These are phyloP conservation scores for Chironomus striatipennis DNA, from an alignment of 1,140 invertebrate species.

Conservation along the genomic window DNA sequence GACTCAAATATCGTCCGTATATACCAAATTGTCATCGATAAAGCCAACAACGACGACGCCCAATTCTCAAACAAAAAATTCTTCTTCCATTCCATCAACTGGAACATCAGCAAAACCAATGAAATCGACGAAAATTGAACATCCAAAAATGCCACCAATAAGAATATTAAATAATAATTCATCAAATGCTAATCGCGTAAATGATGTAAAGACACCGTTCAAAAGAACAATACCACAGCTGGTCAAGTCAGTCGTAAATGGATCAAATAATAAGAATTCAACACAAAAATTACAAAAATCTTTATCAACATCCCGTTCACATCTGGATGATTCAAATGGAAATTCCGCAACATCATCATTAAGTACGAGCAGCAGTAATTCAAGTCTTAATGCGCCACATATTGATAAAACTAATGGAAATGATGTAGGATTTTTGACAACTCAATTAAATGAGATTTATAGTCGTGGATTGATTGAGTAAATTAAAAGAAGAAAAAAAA, in stretches of 20 bases:
- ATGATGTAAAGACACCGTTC: background rate
- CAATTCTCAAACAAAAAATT: background rate
- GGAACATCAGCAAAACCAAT: background rate
- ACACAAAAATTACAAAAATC: background rate
- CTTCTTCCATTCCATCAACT: background rate
- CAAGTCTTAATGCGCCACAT: background rate
- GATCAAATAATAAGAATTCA: background rate
- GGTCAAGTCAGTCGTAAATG: background rate
- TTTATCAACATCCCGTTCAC: background rate
- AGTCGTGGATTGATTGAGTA: background rate
- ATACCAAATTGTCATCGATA: constrained; percentile 2
- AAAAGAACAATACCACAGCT: background rate
- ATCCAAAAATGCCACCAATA: background rate
- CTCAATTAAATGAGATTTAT: constrained; percentile 2
- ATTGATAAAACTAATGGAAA: background rate
- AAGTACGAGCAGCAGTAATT: background rate
- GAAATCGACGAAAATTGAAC: constrained; percentile 5
- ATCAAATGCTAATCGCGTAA: background rate
- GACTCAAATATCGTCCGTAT: constrained; percentile 6
- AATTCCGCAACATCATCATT: constrained; percentile 7
- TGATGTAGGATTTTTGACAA: background rate
- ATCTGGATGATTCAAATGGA: background rate
- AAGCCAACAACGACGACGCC: background rate
- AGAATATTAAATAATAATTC: background rate
- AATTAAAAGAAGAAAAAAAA: too few species aligned